Conservation (phyloP, 2,113 vertebrate genomes). For the Eclectus roratus region DNA sequence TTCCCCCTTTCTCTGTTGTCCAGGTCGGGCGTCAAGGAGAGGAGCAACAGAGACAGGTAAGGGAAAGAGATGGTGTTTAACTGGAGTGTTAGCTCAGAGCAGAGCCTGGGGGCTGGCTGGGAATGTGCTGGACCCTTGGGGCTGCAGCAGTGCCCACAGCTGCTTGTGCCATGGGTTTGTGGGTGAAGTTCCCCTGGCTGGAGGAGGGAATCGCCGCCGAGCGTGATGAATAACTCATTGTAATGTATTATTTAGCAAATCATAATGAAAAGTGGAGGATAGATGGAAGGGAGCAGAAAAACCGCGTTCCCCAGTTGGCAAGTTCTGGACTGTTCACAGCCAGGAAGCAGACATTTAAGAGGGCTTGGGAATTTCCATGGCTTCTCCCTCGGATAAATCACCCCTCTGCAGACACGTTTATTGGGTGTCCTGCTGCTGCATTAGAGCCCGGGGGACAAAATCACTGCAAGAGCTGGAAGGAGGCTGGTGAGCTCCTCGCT, state of each 20-base stretch:
- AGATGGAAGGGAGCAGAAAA: constrained; percentile 6
- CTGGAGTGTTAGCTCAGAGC: rapidly evolving
- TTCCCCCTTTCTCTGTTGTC: neutral
- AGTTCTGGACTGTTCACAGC: neutral
- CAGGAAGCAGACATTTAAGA: neutral
- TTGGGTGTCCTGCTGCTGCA: neutral
- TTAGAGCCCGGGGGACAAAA: neutral
- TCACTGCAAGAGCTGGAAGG: neutral
- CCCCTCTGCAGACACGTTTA: neutral
- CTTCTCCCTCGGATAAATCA: constrained; percentile 8
- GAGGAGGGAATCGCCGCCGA: neutral
- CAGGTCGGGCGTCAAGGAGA: neutral
- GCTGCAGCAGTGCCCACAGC: neutral
- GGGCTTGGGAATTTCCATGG: constrained; percentile 38
- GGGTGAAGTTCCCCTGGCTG: neutral
- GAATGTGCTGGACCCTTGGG: neutral
- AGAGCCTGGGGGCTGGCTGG: neutral
- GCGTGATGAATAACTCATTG: constrained; percentile 15
- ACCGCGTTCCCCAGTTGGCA: neutral
- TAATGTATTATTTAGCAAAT: constrained; percentile 46
- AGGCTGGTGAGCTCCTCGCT: neutral
- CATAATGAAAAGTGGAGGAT: constrained; percentile 53
- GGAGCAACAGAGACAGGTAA: neutral
- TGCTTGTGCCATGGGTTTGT: neutral
- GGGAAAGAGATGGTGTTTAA: neutral